Evolutionary conservation across 2,797 vertebrate species (phyloP).

Genomic region (Sebastolobus alascanus): DNA sequence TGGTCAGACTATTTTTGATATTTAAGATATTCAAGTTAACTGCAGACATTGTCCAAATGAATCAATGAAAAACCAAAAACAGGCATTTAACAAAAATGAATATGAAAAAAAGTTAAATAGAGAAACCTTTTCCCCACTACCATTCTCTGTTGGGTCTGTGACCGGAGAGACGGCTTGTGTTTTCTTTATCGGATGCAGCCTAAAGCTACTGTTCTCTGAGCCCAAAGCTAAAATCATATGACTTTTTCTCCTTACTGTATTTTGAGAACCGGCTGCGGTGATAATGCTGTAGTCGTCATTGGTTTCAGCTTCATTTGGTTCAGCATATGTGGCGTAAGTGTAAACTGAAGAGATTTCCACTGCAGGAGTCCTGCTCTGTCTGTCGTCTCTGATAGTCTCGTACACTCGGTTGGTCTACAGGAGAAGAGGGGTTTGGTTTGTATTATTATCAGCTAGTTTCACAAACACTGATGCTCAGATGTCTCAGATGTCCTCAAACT

Average conservation of each 20-base stretch:
- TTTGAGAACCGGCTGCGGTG: background rate
- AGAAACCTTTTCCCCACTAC: background rate
- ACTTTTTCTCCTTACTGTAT: background rate
- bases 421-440: background rate
- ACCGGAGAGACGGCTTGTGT: background rate
- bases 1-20: background rate
- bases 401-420: constrained; percentile 1
- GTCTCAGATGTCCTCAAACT: background rate
- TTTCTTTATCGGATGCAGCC: background rate
- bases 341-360: background rate
- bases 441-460: background rate
- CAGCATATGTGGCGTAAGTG: background rate
- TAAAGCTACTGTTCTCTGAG: background rate
- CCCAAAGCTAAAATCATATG: background rate
- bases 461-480: background rate
- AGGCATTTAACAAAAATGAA: background rate
- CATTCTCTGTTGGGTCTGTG: background rate
- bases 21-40: background rate
- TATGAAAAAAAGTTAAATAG: background rate
- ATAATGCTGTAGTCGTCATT: background rate
- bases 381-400: background rate
- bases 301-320: background rate
- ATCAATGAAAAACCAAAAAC: background rate
- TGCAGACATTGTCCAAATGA: background rate
- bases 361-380: background rate